Percentiles rank a stretch among this genome's conserved stretches.
These are phyloP conservation scores for Notiomystis cincta DNA, from an alignment of 2,113 vertebrate genomes.

Conservation along the genomic window DNA sequence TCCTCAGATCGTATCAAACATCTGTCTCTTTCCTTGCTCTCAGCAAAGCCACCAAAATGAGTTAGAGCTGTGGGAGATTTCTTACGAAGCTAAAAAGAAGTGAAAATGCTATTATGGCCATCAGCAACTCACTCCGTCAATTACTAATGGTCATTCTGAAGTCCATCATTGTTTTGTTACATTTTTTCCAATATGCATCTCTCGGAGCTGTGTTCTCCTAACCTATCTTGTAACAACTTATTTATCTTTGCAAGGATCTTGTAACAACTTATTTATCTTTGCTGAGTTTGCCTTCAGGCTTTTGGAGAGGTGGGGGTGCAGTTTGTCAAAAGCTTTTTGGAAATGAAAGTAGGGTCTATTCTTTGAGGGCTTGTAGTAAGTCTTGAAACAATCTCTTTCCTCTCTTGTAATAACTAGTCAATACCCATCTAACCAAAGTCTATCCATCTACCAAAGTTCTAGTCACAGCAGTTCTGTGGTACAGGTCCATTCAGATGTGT, in stretches of 20 bases:
- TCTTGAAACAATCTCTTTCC: neutral
- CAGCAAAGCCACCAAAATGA: neutral
- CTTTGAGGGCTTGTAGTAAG: neutral
- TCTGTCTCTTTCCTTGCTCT: neutral
- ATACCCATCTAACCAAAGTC: neutral
- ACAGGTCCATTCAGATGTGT: neutral
- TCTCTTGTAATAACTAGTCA: neutral
- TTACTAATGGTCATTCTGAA: neutral
- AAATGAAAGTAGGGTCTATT: neutral
- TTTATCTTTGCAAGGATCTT: neutral
- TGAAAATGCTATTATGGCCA: neutral
- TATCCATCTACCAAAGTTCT: neutral
- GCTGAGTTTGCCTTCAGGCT: neutral
- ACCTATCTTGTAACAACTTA: neutral
- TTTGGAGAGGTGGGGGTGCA: fast-evolving
- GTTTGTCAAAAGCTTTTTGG: neutral
- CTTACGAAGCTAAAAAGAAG: neutral
- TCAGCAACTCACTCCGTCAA: neutral
- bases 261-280: neutral
- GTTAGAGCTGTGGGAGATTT: neutral
- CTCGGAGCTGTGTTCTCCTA: neutral
- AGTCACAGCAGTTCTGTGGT: neutral
- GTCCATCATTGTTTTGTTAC: neutral
- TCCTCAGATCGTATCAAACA: neutral
- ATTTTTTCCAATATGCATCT: neutral